These are phyloP conservation scores for Lemur catta DNA, from an alignment of 2,797 vertebrate species.

Conservation along the genomic window DNA sequence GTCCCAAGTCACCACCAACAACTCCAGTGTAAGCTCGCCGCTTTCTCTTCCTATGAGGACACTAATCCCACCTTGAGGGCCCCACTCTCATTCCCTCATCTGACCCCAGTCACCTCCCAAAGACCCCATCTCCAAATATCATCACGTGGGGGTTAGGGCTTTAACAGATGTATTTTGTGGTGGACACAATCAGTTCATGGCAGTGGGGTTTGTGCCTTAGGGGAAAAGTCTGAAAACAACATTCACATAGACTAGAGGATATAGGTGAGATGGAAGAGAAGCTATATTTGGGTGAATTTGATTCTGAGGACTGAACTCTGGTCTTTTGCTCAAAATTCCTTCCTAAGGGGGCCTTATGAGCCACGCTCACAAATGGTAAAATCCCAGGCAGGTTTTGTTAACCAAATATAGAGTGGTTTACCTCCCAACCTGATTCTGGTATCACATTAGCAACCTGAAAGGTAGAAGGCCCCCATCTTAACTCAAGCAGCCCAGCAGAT, in stretches of 20 bases:
- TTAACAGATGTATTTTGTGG: not conserved
- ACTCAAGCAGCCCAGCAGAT: too few relatives aligned
- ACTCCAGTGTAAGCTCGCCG: rapidly evolving
- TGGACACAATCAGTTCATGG: not conserved
- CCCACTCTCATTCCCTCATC: not conserved
- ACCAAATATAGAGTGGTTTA: too few relatives aligned
- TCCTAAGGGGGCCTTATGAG: too few relatives aligned
- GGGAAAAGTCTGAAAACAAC: not conserved
- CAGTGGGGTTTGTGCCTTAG: not conserved
- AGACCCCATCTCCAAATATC: not conserved
- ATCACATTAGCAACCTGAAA: too few relatives aligned
- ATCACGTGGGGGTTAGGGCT: rapidly evolving
- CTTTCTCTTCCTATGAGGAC: not conserved
- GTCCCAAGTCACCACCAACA: too few relatives aligned
- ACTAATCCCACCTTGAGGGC: not conserved
- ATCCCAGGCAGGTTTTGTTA: too few relatives aligned
- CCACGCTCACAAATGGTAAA: too few relatives aligned
- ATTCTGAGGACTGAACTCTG: not conserved
- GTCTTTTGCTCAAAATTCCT: too few relatives aligned
- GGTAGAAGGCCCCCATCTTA: too few relatives aligned
- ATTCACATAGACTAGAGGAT: not conserved
- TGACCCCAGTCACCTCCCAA: not conserved
- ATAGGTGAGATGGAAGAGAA: not conserved
- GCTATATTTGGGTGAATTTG: not conserved
- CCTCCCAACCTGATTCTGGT: too few relatives aligned